Evolutionary conservation across 2,888 invertebrate genomes (phyloP).

Genomic region (Spilarctia lutea): DNA sequence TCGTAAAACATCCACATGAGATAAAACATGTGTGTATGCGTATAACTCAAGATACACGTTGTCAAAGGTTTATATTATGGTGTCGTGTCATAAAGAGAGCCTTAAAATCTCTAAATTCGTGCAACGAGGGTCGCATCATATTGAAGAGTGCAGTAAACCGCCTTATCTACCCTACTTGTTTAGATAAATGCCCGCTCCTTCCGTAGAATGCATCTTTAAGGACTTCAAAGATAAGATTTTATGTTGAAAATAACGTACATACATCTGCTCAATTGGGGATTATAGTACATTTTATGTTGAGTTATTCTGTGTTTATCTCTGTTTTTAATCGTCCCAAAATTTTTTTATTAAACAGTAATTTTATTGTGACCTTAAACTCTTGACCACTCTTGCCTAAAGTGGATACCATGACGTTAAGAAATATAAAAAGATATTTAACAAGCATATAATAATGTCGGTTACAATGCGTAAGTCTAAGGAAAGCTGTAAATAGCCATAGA

Average conservation of each 20-base stretch:
- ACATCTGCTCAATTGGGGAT: slow-evolving; percentile 56
- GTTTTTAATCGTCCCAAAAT: background rate
- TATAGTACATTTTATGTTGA: slow-evolving; percentile 44
- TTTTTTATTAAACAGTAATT: background rate
- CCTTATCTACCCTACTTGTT: slow-evolving; percentile 78
- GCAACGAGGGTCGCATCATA: slow-evolving; percentile 61
- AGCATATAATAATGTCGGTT: background rate
- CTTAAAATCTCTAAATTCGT: slow-evolving; percentile 66
- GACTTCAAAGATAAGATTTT: slow-evolving; percentile 75
- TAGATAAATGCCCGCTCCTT: slow-evolving; percentile 73
- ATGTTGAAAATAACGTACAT: slow-evolving; percentile 67
- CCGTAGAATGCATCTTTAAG: slow-evolving; percentile 77
- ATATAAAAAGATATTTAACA: background rate
- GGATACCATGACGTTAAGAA: background rate
- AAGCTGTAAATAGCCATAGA: background rate
- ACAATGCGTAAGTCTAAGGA: background rate
- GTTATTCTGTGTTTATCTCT: slow-evolving; percentile 9
- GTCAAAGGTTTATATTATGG: slow-evolving; percentile 48
- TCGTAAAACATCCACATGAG: background rate
- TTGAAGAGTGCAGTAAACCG: slow-evolving; percentile 74
- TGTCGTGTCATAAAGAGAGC: slow-evolving; percentile 65
- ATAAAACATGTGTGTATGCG: background rate
- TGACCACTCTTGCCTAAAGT: background rate
- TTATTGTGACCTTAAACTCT: background rate
- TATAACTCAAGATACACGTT: slow-evolving; percentile 27